phyloP scores from a whole-genome alignment of 2,797 vertebrate genomes.

The Oreonectes daqikongensis region DNA sequence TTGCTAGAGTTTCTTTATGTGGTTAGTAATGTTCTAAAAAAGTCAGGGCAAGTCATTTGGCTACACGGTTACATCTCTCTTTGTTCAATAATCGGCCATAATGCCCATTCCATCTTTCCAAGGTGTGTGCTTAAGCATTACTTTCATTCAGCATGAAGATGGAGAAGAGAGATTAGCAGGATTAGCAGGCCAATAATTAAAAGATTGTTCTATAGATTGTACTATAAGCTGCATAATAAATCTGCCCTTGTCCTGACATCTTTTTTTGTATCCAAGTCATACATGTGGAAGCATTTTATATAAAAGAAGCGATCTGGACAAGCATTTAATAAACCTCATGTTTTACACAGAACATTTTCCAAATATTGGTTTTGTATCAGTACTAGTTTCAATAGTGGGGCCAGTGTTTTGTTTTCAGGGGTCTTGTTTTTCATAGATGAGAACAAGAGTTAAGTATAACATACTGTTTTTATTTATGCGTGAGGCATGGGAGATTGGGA shows the following conservation, averaged over 20 bases:
- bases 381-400: not conserved
- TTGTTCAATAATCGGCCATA: conserved; percentile 63
- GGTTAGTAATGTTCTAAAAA: conserved; percentile 23
- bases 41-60: conserved; percentile 29
- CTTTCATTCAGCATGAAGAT: conserved; percentile 63
- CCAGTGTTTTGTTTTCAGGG: not conserved
- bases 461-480: conserved; percentile 16
- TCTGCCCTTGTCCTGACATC: conserved; percentile 46
- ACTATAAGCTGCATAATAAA: conserved; percentile 59
- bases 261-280: not conserved
- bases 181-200: conserved; percentile 63
- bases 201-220: conserved; percentile 56
- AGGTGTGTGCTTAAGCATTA: conserved; percentile 58
- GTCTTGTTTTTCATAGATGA: not conserved
- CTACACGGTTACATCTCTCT: conserved; percentile 35
- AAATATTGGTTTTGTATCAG: too few relatives aligned
- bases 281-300: not conserved
- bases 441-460: not conserved
- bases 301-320: not conserved
- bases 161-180: conserved; percentile 60
- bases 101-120: conserved; percentile 47
- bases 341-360: too few relatives aligned
- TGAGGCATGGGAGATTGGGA: conserved; percentile 2
- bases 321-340: not conserved
- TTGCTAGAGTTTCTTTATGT: not conserved